Conservation (phyloP, 2,113 vertebrate genomes). For the Crotalus helleri region DNA sequence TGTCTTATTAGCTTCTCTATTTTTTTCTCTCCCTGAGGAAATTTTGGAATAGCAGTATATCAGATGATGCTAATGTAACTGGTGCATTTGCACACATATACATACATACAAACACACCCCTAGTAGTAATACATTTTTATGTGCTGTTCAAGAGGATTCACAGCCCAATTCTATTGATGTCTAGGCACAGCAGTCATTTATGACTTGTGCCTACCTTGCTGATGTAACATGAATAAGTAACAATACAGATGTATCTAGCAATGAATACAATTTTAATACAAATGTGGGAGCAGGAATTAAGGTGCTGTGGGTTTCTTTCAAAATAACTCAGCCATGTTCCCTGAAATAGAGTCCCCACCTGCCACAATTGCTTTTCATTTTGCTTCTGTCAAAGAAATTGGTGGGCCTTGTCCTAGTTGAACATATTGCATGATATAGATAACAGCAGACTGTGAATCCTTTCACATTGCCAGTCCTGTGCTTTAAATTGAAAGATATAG, state of each 20-base stretch:
- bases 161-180: background rate
- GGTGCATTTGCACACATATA: background rate
- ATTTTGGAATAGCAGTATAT: background rate
- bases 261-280: background rate
- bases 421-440: background rate
- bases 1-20: slow-evolving; percentile 18
- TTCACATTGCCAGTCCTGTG: background rate
- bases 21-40: slow-evolving; percentile 9
- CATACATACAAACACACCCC: background rate
- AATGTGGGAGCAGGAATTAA: background rate
- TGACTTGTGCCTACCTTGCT: background rate
- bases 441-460: background rate
- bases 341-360: background rate
- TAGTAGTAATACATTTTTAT: background rate
- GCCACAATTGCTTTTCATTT: background rate
- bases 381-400: background rate
- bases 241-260: background rate
- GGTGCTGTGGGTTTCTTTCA: background rate
- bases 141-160: background rate
- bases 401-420: background rate
- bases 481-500: background rate
- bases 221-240: background rate
- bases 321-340: background rate
- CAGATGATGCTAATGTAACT: slow-evolving; percentile 3
- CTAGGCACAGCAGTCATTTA: background rate